Evolutionary conservation across 2,888 invertebrate species (phyloP).

Genomic region (Camptogramma bilineatum): DNA sequence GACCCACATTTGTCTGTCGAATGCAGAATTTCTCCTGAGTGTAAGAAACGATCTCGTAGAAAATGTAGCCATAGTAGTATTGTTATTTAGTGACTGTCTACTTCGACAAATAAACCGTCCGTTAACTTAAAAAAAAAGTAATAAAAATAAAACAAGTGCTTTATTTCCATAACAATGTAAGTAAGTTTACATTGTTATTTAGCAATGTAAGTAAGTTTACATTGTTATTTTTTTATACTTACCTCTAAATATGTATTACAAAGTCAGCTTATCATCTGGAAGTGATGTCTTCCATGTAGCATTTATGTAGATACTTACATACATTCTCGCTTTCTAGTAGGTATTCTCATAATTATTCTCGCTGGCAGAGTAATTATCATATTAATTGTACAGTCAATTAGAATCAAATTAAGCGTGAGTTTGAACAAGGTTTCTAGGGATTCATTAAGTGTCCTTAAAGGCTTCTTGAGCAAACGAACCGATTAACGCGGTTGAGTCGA

Average conservation of each 20-base stretch:
- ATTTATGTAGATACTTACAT: background rate
- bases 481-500: background rate
- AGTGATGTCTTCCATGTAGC: too few relatives aligned
- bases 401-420: background rate
- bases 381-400: background rate
- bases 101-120: too few relatives aligned
- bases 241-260: too few relatives aligned
- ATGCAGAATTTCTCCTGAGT: background rate
- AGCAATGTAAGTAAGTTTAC: too few relatives aligned
- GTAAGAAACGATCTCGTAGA: background rate
- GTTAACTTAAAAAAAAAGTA: too few relatives aligned
- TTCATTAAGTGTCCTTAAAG: background rate
- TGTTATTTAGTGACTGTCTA: too few relatives aligned
- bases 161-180: too few relatives aligned
- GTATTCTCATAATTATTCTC: background rate
- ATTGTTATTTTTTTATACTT: too few relatives aligned
- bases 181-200: too few relatives aligned
- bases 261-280: too few relatives aligned
- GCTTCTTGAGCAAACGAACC: background rate
- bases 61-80: background rate
- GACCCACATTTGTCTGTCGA: slow-evolving; percentile 10
- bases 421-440: background rate
- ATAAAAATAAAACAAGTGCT: too few relatives aligned
- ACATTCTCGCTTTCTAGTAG: background rate
- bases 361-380: background rate